Percentiles rank a stretch among this genome's conserved stretches.
These are phyloP conservation scores for Myodes glareolus DNA, from an alignment of 2,113 vertebrate species.

Conservation along the genomic window DNA sequence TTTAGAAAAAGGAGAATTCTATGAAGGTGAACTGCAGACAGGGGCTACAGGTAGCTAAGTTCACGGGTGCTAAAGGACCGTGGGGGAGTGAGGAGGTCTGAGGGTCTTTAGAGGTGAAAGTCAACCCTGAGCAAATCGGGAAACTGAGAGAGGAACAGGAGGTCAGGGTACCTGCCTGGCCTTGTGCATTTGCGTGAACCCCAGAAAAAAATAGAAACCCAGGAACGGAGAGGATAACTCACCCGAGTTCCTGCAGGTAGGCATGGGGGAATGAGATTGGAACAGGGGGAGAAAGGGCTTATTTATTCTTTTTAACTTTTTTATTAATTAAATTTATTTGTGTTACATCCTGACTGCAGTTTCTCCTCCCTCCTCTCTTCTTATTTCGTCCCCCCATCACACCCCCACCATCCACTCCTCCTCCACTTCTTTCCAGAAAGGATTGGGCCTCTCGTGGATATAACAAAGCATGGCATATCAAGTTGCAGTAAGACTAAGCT, in stretches of 20 bases:
- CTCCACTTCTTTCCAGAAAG: no score
- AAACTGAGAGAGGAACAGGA: rapidly evolving
- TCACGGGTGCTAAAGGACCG: background rate
- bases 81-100: background rate
- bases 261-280: background rate
- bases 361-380: no score
- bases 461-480: no score
- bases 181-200: background rate
- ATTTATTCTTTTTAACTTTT: background rate
- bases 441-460: no score
- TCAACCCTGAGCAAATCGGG: background rate
- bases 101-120: background rate
- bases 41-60: background rate
- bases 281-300: background rate
- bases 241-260: rapidly evolving
- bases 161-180: background rate
- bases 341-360: no score
- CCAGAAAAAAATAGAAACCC: background rate
- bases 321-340: no score
- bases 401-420: no score
- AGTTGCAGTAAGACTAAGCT: no score
- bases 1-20: conserved; percentile 5
- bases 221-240: background rate
- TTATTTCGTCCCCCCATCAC: no score
- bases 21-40: background rate